Evolutionary conservation across 2,113 vertebrate species (phyloP).

Genomic region (Regulus satrapa): DNA sequence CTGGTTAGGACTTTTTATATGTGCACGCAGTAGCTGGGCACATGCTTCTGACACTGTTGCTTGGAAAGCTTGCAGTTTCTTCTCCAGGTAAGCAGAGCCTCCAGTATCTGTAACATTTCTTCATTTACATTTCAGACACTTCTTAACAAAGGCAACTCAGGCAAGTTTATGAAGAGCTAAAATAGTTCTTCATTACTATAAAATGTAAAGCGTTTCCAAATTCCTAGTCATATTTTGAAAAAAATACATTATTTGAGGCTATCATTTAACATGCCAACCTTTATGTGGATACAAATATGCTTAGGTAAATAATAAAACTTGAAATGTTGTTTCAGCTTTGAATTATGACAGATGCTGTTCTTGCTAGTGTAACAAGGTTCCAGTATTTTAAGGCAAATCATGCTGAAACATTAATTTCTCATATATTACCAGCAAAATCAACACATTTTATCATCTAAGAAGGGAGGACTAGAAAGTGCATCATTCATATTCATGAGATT

Average conservation of each 20-base stretch:
- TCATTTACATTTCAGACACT: constrained; percentile 19
- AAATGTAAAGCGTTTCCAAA: neutral
- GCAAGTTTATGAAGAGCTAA: neutral
- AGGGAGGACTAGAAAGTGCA: constrained; percentile 11
- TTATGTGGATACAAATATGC: constrained; percentile 6
- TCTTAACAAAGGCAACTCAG: neutral
- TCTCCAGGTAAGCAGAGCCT: constrained; percentile 39
- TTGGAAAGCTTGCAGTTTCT: constrained; percentile 1
- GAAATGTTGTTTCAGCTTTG: neutral
- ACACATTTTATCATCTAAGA: neutral
- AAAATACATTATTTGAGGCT: neutral
- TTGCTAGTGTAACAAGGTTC: neutral
- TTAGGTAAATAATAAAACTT: neutral
- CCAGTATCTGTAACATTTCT: constrained; percentile 10
- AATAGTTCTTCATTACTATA: neutral
- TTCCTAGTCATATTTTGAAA: neutral
- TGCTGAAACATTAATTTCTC: constrained; percentile 9
- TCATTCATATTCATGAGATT: constrained; percentile 51
- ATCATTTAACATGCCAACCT: neutral
- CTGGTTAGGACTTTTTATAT: neutral
- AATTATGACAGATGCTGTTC: neutral
- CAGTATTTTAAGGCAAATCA: neutral
- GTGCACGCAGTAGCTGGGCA: neutral
- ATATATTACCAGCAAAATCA: neutral
- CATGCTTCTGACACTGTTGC: neutral